These are phyloP conservation scores for Acrocyrtus sp. DNA, from an alignment of 2,888 invertebrate species.

Conservation along the genomic window DNA sequence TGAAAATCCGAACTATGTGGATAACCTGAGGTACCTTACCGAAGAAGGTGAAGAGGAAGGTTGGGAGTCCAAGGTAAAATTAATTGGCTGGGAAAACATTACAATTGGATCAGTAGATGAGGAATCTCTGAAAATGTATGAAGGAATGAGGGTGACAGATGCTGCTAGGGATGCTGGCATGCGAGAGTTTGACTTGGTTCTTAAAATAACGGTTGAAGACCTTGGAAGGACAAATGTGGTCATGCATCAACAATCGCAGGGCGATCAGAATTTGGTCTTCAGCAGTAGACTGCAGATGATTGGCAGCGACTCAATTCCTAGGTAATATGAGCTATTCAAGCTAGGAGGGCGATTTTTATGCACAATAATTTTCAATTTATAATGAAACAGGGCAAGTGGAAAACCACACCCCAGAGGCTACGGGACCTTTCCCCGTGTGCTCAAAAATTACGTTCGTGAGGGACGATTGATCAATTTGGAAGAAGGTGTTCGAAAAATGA, in stretches of 20 bases:
- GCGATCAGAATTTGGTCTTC: constrained; percentile 55
- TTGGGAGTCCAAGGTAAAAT: constrained; percentile 60
- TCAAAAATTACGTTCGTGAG: constrained; percentile 53
- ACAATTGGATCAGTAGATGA: constrained; percentile 55
- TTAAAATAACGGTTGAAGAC: constrained; percentile 49
- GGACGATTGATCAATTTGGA: constrained; percentile 51
- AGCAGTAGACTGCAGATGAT: constrained; percentile 56
- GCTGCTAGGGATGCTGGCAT: constrained; percentile 32
- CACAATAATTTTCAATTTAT: no score
- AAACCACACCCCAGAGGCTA: constrained; percentile 61
- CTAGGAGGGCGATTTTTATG: no score
- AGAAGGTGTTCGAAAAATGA: constrained; percentile 58
- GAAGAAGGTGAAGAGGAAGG: constrained; percentile 58
- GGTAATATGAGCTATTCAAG: constrained; percentile 25
- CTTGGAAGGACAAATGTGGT: constrained; percentile 59
- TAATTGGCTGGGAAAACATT: constrained; percentile 61
- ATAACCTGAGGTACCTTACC: constrained; percentile 41
- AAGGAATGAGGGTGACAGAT: constrained; percentile 47
- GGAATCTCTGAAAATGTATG: constrained; percentile 40
- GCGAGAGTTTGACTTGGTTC: constrained; percentile 54
- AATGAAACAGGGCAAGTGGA: constrained; percentile 40
- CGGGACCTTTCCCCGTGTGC: constrained; percentile 58
- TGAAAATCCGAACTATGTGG: constrained; percentile 40
- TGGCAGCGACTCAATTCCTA: constrained; percentile 61
- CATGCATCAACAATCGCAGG: constrained; percentile 56